These are phyloP conservation scores for Pelobates fuscus DNA, from an alignment of 2,113 vertebrate genomes.

Conservation along the genomic window DNA sequence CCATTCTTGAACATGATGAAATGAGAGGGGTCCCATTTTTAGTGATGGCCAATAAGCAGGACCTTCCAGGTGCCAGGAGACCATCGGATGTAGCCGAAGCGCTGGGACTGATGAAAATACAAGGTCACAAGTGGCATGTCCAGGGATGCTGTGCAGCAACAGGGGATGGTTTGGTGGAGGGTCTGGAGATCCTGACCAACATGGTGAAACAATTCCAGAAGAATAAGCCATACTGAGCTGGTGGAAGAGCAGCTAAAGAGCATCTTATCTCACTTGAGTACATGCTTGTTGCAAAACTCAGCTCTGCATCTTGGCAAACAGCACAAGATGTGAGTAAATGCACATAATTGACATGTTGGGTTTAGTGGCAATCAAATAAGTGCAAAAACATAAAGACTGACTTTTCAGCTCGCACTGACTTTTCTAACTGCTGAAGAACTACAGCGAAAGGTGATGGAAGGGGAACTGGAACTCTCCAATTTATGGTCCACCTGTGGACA, in stretches of 20 bases:
- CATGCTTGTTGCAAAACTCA: neutral
- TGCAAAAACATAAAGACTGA: neutral
- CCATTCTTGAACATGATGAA: slow-evolving; percentile 22
- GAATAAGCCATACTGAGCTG: slow-evolving; percentile 6
- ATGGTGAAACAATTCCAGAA: slow-evolving; percentile 48
- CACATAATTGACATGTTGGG: neutral
- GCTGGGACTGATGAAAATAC: slow-evolving; percentile 35
- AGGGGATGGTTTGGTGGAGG: slow-evolving; percentile 53
- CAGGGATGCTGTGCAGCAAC: slow-evolving; percentile 51
- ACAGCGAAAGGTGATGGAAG: no score
- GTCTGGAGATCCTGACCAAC: slow-evolving; percentile 45
- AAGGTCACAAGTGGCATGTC: slow-evolving; percentile 44
- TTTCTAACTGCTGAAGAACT: no score
- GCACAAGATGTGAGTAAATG: neutral
- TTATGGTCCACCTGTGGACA: no score
- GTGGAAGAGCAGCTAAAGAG: neutral
- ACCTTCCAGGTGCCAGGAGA: slow-evolving; percentile 46
- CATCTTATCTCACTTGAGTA: neutral
- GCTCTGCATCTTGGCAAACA: no score
- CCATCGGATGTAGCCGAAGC: slow-evolving; percentile 42
- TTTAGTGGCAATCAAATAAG: no score
- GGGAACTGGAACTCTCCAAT: no score
- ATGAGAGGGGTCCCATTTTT: slow-evolving; percentile 47
- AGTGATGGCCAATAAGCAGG: slow-evolving; percentile 56
- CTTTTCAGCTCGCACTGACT: neutral